Conservation (phyloP, 2,888 invertebrate species). For the Thumatha senex region DNA sequence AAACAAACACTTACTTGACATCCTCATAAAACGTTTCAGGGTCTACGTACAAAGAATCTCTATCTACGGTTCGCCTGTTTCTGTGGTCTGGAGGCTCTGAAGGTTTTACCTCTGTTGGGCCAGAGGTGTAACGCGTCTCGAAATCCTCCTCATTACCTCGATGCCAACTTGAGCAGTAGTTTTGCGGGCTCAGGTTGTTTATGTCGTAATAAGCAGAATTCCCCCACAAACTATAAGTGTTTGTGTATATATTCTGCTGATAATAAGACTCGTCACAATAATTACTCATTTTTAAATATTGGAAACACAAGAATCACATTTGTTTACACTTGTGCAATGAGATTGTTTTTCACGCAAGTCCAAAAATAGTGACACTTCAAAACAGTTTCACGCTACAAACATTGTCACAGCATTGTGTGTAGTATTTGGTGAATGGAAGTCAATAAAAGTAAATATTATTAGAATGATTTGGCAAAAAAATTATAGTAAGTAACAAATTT, state of each 20-base stretch:
- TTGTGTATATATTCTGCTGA: conserved; percentile 35
- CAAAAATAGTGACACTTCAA: conserved; percentile 4
- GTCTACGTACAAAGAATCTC: conserved; percentile 26
- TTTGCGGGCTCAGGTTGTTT: conserved; percentile 41
- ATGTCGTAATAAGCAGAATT: conserved; percentile 46
- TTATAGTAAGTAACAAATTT: too few relatives aligned
- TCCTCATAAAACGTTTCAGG: conserved; percentile 23
- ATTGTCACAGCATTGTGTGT: background rate
- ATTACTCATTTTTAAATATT: conserved; percentile 37
- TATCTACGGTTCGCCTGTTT: conserved; percentile 16
- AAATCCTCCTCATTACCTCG: conserved; percentile 26
- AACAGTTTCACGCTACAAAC: too few relatives aligned
- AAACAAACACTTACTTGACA: conserved; percentile 22
- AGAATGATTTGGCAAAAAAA: too few relatives aligned
- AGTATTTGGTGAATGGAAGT: conserved; percentile 5
- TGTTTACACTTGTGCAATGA: conserved; percentile 29
- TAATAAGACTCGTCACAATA: conserved; percentile 24
- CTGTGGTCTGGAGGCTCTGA: conserved; percentile 20
- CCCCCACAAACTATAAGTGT: conserved; percentile 45
- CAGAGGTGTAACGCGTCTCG: conserved; percentile 22
- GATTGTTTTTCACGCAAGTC: conserved; percentile 33
- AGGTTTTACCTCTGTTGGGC: conserved; percentile 10
- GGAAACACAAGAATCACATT: conserved; percentile 24
- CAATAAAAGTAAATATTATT: too few relatives aligned
- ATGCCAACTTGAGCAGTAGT: conserved; percentile 28